A percentile compares a stretch with the other conserved stretches of the same genome.
Conservation (phyloP, 2,888 invertebrate species). For the Pammene fasciana region DNA sequence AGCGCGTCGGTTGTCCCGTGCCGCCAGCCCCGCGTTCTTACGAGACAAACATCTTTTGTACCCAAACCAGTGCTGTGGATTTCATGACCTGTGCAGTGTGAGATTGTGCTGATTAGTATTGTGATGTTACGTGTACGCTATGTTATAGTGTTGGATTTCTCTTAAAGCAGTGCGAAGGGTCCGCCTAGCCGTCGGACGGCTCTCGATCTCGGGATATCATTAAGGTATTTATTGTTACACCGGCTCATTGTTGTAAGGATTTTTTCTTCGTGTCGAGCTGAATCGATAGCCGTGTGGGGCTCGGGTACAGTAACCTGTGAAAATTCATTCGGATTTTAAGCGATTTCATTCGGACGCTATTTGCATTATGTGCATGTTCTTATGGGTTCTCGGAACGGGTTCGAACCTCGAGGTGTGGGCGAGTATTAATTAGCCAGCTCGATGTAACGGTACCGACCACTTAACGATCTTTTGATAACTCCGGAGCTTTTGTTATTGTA, state of each 20-base stretch:
- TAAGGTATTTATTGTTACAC: constrained; percentile 84
- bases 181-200: constrained; percentile 76
- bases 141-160: constrained; percentile 76
- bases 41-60: constrained; percentile 76
- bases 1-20: constrained; percentile 69
- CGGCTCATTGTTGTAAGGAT: constrained; percentile 82
- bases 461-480: constrained; percentile 72
- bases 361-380: constrained; percentile 75
- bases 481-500: constrained; percentile 56
- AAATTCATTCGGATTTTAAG: neutral
- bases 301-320: constrained; percentile 42
- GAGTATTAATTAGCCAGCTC: constrained; percentile 74
- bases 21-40: constrained; percentile 69
- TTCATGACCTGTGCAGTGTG: constrained; percentile 69
- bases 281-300: constrained; percentile 74
- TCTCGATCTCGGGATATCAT: constrained; percentile 82
- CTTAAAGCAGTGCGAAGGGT: constrained; percentile 74
- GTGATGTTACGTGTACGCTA: constrained; percentile 75
- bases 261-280: constrained; percentile 74
- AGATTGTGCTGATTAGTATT: constrained; percentile 74
- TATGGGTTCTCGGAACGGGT: constrained; percentile 60
- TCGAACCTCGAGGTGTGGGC: constrained; percentile 62
- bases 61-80: constrained; percentile 79
- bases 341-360: constrained; percentile 51
- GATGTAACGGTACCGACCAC: constrained; percentile 65